Evolutionary conservation across 2,113 vertebrate genomes (phyloP), one percentile per base, ranked within the genome.

Genomic region (Oxygymnocypris stewartii): DNA sequence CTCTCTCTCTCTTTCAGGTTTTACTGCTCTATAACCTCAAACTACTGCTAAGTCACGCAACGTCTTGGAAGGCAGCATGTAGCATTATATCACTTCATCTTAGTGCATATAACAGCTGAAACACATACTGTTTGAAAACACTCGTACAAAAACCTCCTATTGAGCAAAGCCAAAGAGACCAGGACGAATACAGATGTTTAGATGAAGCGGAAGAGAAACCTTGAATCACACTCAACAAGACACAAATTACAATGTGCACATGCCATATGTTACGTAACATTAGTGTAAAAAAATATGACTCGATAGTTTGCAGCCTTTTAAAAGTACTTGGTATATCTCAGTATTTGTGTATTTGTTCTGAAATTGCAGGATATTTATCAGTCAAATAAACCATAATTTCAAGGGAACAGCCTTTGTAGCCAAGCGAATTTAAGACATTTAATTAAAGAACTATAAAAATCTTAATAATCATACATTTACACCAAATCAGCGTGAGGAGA

Each of bases 121-220:
- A 57, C 49, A 47, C 75, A 77, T 49, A n/a, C n/a, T n/a, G n/a
- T n/a, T 51, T 77, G 5, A 77, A 77, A 51, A 13, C 75, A 77
- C 11, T n/a, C 8, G n/a, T 49, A 11, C 69, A 77, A 42, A 28
- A 77, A 14, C 11, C 25, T 49, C 75, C 44, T 31, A 51, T 12
- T 16, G 44, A 77, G 44, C 42, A 51, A 51, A 77, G n/a, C 40
- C n/a, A 49, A n/a, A 6, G 11, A n/a, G 3, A 35, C 37, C 6
- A 74, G 37, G 2, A 6, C n/a, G 12, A 42, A 74, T 25, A 42
- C 35, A 35, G 67, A 4, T 51, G 49, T 51, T 51, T 16, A 51
- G 49, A 2, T 51, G 49, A 51, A 51, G 4, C 13, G 13, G 49
- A 51, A 73, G 69, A 40, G 16, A 73, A 73, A 73, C 35, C 69